Evolutionary conservation across 2,888 invertebrate genomes (phyloP), one percentile per base, ranked within the genome.

Genomic region (Sarcophaga carnaria): DNA sequence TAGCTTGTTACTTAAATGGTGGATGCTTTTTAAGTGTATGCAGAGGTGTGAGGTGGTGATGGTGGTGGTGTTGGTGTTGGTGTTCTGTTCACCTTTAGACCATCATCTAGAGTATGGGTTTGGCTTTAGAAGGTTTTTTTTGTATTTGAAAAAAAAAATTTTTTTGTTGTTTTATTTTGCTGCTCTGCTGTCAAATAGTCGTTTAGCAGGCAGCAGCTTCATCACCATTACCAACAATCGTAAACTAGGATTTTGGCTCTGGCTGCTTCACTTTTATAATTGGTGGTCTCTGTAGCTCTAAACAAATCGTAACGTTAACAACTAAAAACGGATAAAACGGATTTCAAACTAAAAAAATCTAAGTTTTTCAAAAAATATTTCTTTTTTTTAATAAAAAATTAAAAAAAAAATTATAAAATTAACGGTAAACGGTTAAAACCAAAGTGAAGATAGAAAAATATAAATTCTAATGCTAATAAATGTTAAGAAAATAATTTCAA

Each of bases 201-300:
- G 86, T 69, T 75, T 80, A 66, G 74, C 70, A 84, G 69, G 66
- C 86, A 81, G 70, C 76, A 80, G 60, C 79, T 79, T 64, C 77
- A 22, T 82, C 64, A 75, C 79, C 60, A 82, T 59, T 27, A 14
- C 17, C 37, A 37, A 20, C n/a, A 66, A 72, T 82, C 49, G 64
- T 62, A 69, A 82, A 79, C 75, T 76, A 74, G 45, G 49, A 60
- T 64, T 75, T 70, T 67, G 82, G 60, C 72, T 60, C 62, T 69
- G 76, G 76, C 71, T 91, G 92, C 90, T 92, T 91, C 89, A 92
- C 91, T 91, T 92, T 91, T 90, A 90, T 91, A 91, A 91, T 92
- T 92, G 92, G 90, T 90, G 92, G 91, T 90, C 90, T 91, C 90
- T 90, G 91, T 92, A 83, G 88, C 88, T 86, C 90, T 92, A 91